A percentile compares a stretch with the other conserved stretches of the same genome.
phyloP scores from a whole-genome alignment of 2,888 invertebrate species.

The Thyatira batis region DNA sequence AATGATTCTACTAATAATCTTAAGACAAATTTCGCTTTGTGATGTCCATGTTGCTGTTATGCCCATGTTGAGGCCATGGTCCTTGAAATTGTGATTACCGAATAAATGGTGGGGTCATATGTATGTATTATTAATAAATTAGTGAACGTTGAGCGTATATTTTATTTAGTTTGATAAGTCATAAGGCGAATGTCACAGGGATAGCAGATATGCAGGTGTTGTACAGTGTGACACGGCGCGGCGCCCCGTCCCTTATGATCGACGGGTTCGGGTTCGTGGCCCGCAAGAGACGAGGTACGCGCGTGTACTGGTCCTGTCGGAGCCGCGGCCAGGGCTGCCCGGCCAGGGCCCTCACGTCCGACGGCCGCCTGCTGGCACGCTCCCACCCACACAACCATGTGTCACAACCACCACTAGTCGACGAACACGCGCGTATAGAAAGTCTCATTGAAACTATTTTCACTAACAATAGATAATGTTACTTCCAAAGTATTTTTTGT shows the following conservation, averaged over 20 bases:
- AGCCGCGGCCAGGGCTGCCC: conserved; percentile 57
- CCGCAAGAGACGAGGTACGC: conserved; percentile 67
- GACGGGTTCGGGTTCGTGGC: conserved; percentile 66
- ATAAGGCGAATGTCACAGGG: conserved; percentile 32
- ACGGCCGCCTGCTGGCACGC: conserved; percentile 56
- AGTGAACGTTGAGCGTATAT: no score
- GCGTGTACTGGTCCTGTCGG: conserved; percentile 75
- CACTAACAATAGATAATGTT: conserved; percentile 19
- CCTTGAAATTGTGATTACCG: no score
- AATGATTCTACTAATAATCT: no score
- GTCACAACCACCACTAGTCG: conserved; percentile 40
- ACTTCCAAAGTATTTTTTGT: background rate
- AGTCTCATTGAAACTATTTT: conserved; percentile 69
- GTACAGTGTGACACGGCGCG: conserved; percentile 72
- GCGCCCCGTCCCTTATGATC: conserved; percentile 68
- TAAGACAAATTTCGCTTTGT: no score
- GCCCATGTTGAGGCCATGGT: no score
- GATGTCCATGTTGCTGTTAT: no score
- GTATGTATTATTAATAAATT: no score
- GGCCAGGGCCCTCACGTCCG: conserved; percentile 65
- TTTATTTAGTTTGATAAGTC: conserved; percentile 17
- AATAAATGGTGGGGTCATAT: no score
- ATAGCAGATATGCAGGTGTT: conserved; percentile 44
- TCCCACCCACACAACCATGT: conserved; percentile 55
- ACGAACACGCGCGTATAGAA: conserved; percentile 62